Conservation (phyloP, 2,888 invertebrate species). For the Byasa hedistus region DNA sequence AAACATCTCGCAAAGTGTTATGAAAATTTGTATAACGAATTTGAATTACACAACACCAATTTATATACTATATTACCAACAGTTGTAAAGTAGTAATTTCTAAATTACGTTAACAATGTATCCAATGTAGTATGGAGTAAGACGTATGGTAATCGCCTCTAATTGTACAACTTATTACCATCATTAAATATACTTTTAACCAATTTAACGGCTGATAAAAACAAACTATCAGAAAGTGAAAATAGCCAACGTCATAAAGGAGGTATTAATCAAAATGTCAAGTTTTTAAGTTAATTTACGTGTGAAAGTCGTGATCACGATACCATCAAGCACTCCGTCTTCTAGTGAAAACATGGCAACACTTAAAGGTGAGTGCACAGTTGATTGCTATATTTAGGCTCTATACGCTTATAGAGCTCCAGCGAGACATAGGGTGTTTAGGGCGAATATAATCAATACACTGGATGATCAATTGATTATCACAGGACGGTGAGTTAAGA, state of each 20-base stretch:
- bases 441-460: constrained; percentile 59
- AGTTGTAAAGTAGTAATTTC: no score
- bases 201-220: not conserved
- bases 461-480: constrained; percentile 56
- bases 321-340: constrained; percentile 2
- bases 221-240: constrained; percentile 1
- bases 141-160: no score
- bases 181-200: not conserved
- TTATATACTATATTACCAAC: no score
- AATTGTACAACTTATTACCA: no score
- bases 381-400: constrained; percentile 65
- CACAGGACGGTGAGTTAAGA: constrained; percentile 51
- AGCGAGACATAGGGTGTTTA: constrained; percentile 54
- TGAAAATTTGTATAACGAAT: no score
- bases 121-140: no score
- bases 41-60: no score
- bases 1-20: no score
- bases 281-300: constrained; percentile 18
- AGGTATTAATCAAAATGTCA: constrained; percentile 22
- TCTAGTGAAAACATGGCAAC: constrained; percentile 35
- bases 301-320: constrained; percentile 9
- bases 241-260: not conserved
- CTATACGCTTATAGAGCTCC: constrained; percentile 49
- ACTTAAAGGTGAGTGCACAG: constrained; percentile 50
- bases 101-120: no score